Evolutionary conservation across 1,140 invertebrate species (phyloP).

Genomic region (Ips nitidus): DNA sequence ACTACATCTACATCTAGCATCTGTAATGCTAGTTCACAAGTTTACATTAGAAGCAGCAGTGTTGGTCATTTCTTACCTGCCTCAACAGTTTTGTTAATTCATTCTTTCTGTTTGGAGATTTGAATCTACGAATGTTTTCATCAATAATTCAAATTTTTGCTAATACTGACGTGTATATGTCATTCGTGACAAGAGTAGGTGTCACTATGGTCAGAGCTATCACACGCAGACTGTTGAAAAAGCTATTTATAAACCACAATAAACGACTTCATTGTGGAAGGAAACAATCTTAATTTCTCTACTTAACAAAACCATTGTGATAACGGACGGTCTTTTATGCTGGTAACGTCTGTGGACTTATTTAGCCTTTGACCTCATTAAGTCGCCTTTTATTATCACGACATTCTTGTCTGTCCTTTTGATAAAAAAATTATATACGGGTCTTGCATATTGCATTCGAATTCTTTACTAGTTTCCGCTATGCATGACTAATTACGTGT

Average conservation of each 20-base stretch:
- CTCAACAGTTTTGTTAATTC: too few species aligned
- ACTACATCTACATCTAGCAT: too few species aligned
- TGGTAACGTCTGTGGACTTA: constrained; percentile 18
- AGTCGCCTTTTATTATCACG: constrained; percentile 18
- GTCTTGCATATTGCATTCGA: constrained; percentile 12
- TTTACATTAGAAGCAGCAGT: too few species aligned
- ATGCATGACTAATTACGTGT: background rate
- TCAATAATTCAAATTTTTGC: too few species aligned
- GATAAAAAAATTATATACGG: constrained; percentile 20
- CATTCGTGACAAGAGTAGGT: too few species aligned
- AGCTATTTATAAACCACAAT: constrained; percentile 14
- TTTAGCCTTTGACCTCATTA: constrained; percentile 25
- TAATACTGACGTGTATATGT: too few species aligned
- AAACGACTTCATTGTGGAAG: constrained; percentile 13
- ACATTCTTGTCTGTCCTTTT: constrained; percentile 22
- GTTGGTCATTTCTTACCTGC: too few species aligned
- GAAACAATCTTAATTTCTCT: constrained; percentile 14
- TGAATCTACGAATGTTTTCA: too few species aligned
- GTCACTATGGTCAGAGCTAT: too few species aligned
- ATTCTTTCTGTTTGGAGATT: too few species aligned
- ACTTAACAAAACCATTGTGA: constrained; percentile 15
- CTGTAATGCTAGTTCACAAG: too few species aligned
- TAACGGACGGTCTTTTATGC: constrained; percentile 20
- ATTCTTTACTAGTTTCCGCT: background rate
- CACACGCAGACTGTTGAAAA: background rate